Evolutionary conservation across 2,888 invertebrate genomes (phyloP), one percentile per base, ranked within the genome.

Genomic region (Rotaria sp.): DNA sequence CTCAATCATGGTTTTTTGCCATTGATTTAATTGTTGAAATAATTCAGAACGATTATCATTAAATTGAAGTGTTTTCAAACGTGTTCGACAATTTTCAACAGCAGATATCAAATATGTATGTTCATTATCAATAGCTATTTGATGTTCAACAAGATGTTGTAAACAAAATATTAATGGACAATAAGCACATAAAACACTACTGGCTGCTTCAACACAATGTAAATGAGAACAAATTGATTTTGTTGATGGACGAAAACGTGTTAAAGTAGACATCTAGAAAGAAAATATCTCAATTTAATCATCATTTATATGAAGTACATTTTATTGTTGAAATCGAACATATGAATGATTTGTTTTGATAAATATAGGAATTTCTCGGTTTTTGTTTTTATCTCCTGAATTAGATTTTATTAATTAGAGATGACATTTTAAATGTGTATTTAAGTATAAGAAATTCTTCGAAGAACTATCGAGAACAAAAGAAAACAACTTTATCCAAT

Each of bases 121-220:
- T 75, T 75, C 75, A 38, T 41, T 75, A 24, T 75, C 75, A 59
- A 59, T 59, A 4, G 15, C 59, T 15, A 15, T 59, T 41, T 75
- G 75, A 75, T 75, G 75, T 41, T 75, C 75, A 38, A 41, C 41
- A 41, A 75, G 75, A 75, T 75, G 75, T 24, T 24, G 38, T 75
- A 75, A 75, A 75, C 75, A 75, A 41, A 75, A 75, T 75, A 7
- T 75, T 21, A 75, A 41, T 26, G 38, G 21, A 75, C 75, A 75
- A 26, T 75, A 41, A 38, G 41, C 38, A 75, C 75, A 75, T 15
- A n/a, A 13, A 15, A 59, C 11, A 30, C 4, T 30, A 59, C 59
- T 30, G 0, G 30, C 13, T 30, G 30, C 0, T 59, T 59, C 59
- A 30, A 59, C 30, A 59, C 59, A 59, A 59, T 59, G 15, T 30